A percentile compares a stretch with the other conserved stretches of the same genome.
These are phyloP conservation scores for Hybognathus amarus DNA, from an alignment of 2,797 vertebrate genomes.

Conservation along the genomic window DNA sequence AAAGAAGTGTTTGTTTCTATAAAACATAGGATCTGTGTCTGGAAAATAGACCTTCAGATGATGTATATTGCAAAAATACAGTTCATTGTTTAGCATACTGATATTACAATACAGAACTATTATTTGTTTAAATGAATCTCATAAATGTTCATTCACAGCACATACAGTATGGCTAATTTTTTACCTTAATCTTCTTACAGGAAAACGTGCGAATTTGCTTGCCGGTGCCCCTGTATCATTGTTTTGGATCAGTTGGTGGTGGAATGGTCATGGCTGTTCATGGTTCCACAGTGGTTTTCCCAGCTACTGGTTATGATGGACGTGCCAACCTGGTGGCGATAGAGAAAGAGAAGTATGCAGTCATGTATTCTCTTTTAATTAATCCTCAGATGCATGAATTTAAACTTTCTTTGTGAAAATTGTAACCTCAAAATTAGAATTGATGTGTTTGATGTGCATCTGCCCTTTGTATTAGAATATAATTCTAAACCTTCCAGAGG, in stretches of 20 bases:
- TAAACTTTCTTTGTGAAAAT: neutral
- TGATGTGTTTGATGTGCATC: neutral
- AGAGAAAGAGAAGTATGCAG: conserved; percentile 84
- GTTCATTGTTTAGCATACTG: neutral
- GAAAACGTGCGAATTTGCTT: conserved; percentile 73
- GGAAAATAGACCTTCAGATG: neutral
- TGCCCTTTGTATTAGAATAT: neutral
- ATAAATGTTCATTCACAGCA: neutral
- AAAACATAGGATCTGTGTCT: neutral
- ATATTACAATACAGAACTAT: neutral
- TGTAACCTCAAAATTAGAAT: neutral
- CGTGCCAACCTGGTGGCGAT: conserved; percentile 81
- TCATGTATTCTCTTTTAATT: neutral
- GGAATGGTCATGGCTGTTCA: conserved; percentile 82
- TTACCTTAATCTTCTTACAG: conserved; percentile 47
- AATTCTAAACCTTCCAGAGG: neutral
- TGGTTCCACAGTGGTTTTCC: conserved; percentile 78
- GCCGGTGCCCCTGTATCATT: conserved; percentile 90
- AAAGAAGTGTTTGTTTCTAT: neutral
- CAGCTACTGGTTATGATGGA: conserved; percentile 80
- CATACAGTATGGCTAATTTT: neutral
- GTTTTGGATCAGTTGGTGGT: conserved; percentile 88
- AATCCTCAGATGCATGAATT: neutral
- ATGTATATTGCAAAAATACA: neutral
- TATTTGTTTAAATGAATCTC: neutral